Base-by-base conservation (phyloP, 2,113 vertebrate species). In the Telmatochromis sp. region DNA sequence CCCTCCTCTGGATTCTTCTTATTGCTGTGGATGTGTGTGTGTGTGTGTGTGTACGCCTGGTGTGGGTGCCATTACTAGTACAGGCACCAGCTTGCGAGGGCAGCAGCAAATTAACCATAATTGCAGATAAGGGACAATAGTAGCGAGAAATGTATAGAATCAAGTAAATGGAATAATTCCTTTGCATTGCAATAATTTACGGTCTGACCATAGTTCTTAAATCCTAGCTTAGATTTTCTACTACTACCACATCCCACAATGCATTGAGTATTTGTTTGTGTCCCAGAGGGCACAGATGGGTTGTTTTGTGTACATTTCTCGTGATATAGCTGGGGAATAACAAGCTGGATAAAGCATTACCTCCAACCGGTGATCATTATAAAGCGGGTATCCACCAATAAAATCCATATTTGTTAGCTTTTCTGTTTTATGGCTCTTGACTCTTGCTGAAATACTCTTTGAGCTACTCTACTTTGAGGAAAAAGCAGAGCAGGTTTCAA, bases 31-130 rank as follows among this genome's bases (percentile, higher is more conserved):
- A 73, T 81, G 91, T 63, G 58, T 83, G 40, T 42, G 82, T 57
- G 63, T 57, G 63, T 37, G 87, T 87, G 78, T 84, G 87, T 87
- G 60, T 84, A 68, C 45, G 54, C 28, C 42, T 85, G 73, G n/a
- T 11, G 82, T 50, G 51, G 26, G 87, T 75, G 89, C 7, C 58
- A 65, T 92, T 89, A 90, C 80, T 87, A 33, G 75, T 81, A 42
- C 60, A 88, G 83, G 89, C 78, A 50, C 79, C 84, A 82, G 88
- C 85, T 90, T 45, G 23, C 15, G 31, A 87, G 87, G 86, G 92
- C 92, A 93, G 84, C 71, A 91, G 88, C 90, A 93, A 91, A 95
- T 94, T 87, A 92, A 95, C 79, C 87, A 86, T 90, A 94, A 95
- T 93, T 95, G 93, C 86, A 92, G 91, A 92, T 94, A 93, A 94